Base-by-base conservation (phyloP, 2,113 vertebrate species). In the Lepisosteus osseus region DNA sequence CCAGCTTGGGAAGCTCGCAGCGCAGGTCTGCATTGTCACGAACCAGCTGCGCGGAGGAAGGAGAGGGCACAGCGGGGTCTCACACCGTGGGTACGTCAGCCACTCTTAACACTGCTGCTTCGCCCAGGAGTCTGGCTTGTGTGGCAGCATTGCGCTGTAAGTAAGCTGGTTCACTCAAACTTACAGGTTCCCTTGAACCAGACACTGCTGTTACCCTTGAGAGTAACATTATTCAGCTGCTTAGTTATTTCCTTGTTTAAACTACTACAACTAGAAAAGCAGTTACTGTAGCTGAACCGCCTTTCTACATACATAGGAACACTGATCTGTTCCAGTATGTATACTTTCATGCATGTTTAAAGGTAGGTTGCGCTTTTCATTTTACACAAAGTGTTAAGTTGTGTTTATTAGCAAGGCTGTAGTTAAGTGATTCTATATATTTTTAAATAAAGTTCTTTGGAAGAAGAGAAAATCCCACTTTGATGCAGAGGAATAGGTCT, bases 1-100 rank as follows among this genome's bases (percentile, higher is more conserved):
- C 95, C 87, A 97, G 89, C 86, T 97, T 97, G 68, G 96, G 95
- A 78, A 98, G 94, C 85, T 97, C 96, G 61, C 96, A 98, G 83
- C 95, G 95, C 83, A 98, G 94, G 86, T 98, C 96, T 12, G 96
- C 95, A 9, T 98, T 98, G 86, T 98, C 96, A 65, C 95, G 92
- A 62, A 96, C 93, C 88, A 98, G 72, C 96, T 98, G 82, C 0
- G 29, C 65, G 0, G 0, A 6, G 9, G 2, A 8, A 12, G 43
- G 7, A 57, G 3, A 29, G 29, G 29, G 29, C 29, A 29, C 29
- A 29, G 29, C 29, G 29, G 29, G 29, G 29, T 29, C 29, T 29
- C 29, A 29, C 29, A 29, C 29, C 29, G 29, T 29, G 29, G 29
- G 29, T 29, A 29, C 29, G 29, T 29, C 29, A 29, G 29, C 29